These are phyloP conservation scores for Drosophila lacteicornis DNA, from an alignment of 1,140 invertebrate genomes.

Conservation along the genomic window DNA sequence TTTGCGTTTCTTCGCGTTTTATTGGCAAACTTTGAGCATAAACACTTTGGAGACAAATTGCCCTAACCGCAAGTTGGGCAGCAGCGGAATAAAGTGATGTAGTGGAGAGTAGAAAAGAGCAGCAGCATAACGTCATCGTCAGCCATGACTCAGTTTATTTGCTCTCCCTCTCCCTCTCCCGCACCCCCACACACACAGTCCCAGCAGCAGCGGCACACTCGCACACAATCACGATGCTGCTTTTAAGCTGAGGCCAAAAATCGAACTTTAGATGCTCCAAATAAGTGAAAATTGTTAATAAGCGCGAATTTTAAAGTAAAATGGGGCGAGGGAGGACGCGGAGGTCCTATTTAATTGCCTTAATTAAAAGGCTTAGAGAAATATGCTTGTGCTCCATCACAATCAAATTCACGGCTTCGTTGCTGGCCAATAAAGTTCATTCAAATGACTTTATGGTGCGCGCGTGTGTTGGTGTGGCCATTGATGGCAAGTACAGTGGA, in stretches of 20 bases:
- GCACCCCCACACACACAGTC: slow-evolving; percentile 9
- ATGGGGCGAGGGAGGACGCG: neutral
- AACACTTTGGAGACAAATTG: slow-evolving; percentile 65
- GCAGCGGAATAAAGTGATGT: slow-evolving; percentile 22
- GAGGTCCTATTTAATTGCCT: slow-evolving; percentile 33
- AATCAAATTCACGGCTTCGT: slow-evolving; percentile 42
- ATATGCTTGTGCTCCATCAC: slow-evolving; percentile 22
- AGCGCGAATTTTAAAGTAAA: slow-evolving; percentile 21
- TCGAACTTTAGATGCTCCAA: slow-evolving; percentile 17
- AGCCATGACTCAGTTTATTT: slow-evolving; percentile 62
- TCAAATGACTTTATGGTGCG: slow-evolving; percentile 52
- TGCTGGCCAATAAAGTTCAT: slow-evolving; percentile 51
- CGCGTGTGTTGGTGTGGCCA: slow-evolving; percentile 34
- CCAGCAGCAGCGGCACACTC: slow-evolving; percentile 11
- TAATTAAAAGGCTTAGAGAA: slow-evolving; percentile 48
- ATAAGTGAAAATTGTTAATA: slow-evolving; percentile 28
- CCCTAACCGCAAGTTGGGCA: slow-evolving; percentile 42
- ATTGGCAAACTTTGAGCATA: slow-evolving; percentile 61
- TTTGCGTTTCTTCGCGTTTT: slow-evolving; percentile 43
- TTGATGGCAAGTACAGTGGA: slow-evolving; percentile 34
- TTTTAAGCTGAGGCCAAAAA: slow-evolving; percentile 29
- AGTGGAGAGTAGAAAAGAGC: slow-evolving; percentile 27
- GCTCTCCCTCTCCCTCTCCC: slow-evolving; percentile 34
- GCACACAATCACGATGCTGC: slow-evolving; percentile 30
- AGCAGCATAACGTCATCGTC: slow-evolving; percentile 64